These are phyloP conservation scores for Platyscapa corneri DNA, from an alignment of 1,140 invertebrate species.

Conservation along the genomic window DNA sequence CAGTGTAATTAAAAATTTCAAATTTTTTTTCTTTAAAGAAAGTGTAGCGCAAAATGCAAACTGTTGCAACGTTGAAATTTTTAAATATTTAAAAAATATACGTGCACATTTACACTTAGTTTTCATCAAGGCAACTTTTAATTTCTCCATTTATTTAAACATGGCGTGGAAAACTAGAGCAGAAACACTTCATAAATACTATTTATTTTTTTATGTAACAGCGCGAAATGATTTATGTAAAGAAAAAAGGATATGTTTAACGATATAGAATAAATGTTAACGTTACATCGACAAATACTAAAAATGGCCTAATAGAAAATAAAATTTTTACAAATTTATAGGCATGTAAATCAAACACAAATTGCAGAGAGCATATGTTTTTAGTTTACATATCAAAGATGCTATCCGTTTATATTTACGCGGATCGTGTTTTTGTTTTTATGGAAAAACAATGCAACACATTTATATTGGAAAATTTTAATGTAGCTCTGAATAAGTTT, in stretches of 20 bases:
- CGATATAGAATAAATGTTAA: not conserved
- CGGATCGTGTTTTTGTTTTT: too few relatives aligned
- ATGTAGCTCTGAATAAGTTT: too few relatives aligned
- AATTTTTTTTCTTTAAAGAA: not conserved
- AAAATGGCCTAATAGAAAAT: not conserved
- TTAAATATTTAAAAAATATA: not conserved
- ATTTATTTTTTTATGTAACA: not conserved
- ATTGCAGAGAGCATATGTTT: too few relatives aligned
- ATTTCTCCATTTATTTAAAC: not conserved
- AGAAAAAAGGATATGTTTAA: not conserved
- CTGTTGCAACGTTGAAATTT: not conserved
- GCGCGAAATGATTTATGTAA: not conserved
- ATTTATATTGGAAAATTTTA: too few relatives aligned
- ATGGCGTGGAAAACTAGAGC: not conserved
- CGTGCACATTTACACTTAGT: not conserved
- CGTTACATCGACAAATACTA: not conserved
- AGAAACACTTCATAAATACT: too few relatives aligned
- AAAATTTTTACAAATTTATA: too few relatives aligned
- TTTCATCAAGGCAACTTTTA: not conserved
- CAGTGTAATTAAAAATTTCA: not conserved
- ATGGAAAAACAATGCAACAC: too few relatives aligned
- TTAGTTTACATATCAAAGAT: too few relatives aligned
- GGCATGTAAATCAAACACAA: too few relatives aligned
- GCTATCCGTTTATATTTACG: too few relatives aligned
- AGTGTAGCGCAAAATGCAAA: not conserved